Base-by-base conservation (phyloP, 1,140 invertebrate genomes). In the Pemphigus obesinymphae region DNA sequence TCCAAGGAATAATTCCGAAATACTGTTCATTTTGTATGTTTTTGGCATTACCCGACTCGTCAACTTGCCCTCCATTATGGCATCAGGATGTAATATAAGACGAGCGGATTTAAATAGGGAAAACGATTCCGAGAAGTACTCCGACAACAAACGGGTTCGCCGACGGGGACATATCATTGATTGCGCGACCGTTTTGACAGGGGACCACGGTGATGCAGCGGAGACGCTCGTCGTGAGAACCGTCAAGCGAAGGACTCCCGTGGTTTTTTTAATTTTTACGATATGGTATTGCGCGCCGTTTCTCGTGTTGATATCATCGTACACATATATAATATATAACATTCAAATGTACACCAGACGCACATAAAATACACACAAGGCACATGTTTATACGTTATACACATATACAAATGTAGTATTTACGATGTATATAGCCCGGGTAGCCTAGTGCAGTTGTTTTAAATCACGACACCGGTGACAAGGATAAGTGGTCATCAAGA, bases 401-500 rank as follows among this genome's bases (percentile, higher is more conserved):
- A 37, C 66, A 20, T 23, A 37, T 26, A 8, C n/a, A 23, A 3
- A 11, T 37, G 7, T 20, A 37, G 17, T 34, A 34, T n/a, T 72
- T 48, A 72, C 68, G 43, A 72, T 72, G n/a, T n/a, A n/a, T n/a
- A n/a, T n/a, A n/a, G n/a, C n/a, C n/a, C n/a, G 48, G 31, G 75
- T 78, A 61, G 53, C 23, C 17, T 48, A 20, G 23, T 34, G 20
- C 37, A 61, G 53, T 61, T 61, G 75, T 78, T 78, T 78, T 61
- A 78, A 78, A 78, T 78, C 75, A 80, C 55, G 76, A 80, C 53
- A 63, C 23, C 23, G 48, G 55, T 63, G 55, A 80, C 76, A 63
- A 80, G 76, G 76, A 80, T 80, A 80, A 80, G 76, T 80, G 76
- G 55, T 80, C 76, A 63, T 80, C 55, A 63, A 80, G 76, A 80